A percentile compares a stretch with the other conserved stretches of the same genome.
Conservation (phyloP, 2,113 vertebrate genomes). For the Phylloscopus whistleri region DNA sequence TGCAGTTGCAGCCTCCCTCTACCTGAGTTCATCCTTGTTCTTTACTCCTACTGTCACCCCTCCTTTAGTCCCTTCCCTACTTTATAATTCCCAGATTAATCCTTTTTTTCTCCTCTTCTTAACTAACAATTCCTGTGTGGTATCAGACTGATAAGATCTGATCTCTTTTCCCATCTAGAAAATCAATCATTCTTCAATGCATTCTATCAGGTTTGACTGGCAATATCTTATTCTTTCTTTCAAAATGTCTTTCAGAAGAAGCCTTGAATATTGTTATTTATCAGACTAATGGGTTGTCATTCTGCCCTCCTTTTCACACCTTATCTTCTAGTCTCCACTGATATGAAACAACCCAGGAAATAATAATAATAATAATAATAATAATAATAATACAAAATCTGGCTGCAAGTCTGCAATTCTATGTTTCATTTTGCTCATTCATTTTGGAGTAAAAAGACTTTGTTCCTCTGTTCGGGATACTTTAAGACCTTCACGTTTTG, state of each 20-base stretch:
- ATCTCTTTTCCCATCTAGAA: conserved; percentile 6
- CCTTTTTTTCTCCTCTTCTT: neutral
- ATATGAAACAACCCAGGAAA: neutral
- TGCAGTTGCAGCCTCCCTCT: neutral
- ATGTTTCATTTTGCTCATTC: neutral
- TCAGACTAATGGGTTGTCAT: neutral
- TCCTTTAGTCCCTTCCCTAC: neutral
- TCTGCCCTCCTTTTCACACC: neutral
- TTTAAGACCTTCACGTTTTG: neutral
- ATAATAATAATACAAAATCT: neutral
- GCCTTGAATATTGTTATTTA: conserved; percentile 41
- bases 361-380: neutral
- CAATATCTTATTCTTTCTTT: conserved; percentile 36
- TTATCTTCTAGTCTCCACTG: neutral
- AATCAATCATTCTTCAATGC: conserved; percentile 41
- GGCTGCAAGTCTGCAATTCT: neutral
- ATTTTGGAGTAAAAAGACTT: neutral
- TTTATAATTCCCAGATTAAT: conserved; percentile 45
- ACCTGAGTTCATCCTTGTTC: neutral
- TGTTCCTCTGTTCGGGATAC: neutral
- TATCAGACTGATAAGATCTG: conserved; percentile 33
- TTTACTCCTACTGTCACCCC: neutral
- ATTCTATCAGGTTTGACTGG: conserved; percentile 17
- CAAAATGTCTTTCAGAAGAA: conserved; percentile 19
- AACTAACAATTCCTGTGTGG: conserved; percentile 54